A percentile compares a stretch with the other conserved stretches of the same genome.
phyloP scores from a whole-genome alignment of 2,113 vertebrate genomes.

The Nothobranchius furzeri region DNA sequence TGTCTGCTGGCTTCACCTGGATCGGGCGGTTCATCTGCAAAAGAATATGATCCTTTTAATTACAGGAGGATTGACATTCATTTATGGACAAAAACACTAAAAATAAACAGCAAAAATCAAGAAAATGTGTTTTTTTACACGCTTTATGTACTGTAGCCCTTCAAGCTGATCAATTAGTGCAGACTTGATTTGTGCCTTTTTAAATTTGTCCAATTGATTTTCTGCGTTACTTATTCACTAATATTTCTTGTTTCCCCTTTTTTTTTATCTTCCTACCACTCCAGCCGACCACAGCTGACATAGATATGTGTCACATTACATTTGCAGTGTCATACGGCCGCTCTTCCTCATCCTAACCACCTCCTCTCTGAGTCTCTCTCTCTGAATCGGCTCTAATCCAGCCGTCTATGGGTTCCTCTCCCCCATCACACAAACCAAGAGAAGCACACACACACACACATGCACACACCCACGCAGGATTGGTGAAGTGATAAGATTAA shows the following conservation, averaged over 20 bases:
- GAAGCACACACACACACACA: slow-evolving; percentile 70
- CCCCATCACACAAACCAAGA: slow-evolving; percentile 63
- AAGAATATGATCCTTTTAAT: background rate
- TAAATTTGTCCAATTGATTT: background rate
- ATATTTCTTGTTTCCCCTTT: background rate
- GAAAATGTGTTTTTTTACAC: background rate
- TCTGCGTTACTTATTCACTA: slow-evolving; percentile 11
- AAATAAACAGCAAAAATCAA: background rate
- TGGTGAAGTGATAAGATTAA: slow-evolving; percentile 81
- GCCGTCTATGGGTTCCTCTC: slow-evolving; percentile 45
- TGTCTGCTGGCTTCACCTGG: slow-evolving; percentile 87
- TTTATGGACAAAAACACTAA: slow-evolving; percentile 6
- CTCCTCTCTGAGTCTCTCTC: slow-evolving; percentile 29
- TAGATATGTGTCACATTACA: slow-evolving; percentile 57
- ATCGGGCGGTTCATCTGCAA: slow-evolving; percentile 85
- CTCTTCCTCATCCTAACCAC: slow-evolving; percentile 17
- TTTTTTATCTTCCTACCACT: slow-evolving; percentile 20
- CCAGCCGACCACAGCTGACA: slow-evolving; percentile 42
- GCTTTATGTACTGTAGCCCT: background rate
- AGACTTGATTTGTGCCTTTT: background rate
- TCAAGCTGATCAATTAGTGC: slow-evolving; percentile 4
- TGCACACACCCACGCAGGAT: slow-evolving; percentile 63
- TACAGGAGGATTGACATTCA: background rate
- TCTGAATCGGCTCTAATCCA: slow-evolving; percentile 64
- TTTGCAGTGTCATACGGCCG: slow-evolving; percentile 39